These are phyloP conservation scores for Hydrozoanthus gracilis DNA, from an alignment of 92 coral and sea anemone species.

Conservation along the genomic window DNA sequence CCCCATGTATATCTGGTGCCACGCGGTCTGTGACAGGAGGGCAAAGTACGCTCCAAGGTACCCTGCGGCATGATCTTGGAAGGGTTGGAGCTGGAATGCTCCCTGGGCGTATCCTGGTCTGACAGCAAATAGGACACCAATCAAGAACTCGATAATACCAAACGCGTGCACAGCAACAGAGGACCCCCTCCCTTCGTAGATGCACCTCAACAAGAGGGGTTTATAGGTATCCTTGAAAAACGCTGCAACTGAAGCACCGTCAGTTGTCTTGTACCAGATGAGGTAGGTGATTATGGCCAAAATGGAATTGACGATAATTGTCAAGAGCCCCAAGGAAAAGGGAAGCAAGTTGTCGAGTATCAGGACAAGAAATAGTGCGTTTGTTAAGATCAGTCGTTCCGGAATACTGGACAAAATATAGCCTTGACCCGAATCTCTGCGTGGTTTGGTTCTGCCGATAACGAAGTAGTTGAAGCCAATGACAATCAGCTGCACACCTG, in stretches of 20 bases:
- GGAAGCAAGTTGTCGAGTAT: conserved; percentile 36
- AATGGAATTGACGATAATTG: conserved; percentile 30
- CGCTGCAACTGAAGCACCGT: conserved; percentile 20
- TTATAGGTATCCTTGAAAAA: conserved; percentile 33
- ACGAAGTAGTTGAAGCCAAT: conserved; percentile 33
- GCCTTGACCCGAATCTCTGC: conserved; percentile 10
- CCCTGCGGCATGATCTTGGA: conserved; percentile 42
- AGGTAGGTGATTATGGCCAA: conserved; percentile 36
- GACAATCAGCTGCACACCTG: conserved; percentile 23
- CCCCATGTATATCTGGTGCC: conserved; percentile 58
- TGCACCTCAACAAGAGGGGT: conserved; percentile 50
- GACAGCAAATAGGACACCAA: conserved; percentile 23
- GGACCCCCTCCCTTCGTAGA: conserved; percentile 37
- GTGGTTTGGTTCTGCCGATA: conserved; percentile 36
- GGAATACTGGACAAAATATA: conserved; percentile 51
- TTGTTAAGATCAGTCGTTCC: conserved; percentile 21
- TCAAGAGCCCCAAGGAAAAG: conserved; percentile 33
- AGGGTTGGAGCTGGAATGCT: conserved; percentile 31
- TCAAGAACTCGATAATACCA: conserved; percentile 32
- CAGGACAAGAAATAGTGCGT: conserved; percentile 34
- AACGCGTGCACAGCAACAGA: conserved; percentile 44
- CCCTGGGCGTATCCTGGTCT: conserved; percentile 16
- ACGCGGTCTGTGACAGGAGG: conserved; percentile 36
- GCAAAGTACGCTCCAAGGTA: conserved; percentile 46
- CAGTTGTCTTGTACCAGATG: conserved; percentile 53